These are phyloP conservation scores for Trichogramma evanescens DNA, from an alignment of 2,888 invertebrate species.

Conservation along the genomic window DNA sequence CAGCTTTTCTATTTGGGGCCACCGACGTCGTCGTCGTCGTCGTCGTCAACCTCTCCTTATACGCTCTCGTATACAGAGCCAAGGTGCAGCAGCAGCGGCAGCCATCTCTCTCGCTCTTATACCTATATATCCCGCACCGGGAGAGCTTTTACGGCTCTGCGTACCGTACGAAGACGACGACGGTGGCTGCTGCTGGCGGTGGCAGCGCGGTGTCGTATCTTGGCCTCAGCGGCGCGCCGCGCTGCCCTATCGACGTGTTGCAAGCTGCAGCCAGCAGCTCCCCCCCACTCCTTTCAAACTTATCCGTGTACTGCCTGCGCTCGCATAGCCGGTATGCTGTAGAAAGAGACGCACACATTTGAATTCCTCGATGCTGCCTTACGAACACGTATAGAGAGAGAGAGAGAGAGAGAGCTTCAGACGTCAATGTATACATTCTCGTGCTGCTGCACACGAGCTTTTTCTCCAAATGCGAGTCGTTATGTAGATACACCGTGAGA, in stretches of 20 bases:
- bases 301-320: not conserved
- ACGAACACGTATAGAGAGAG: too few relatives aligned
- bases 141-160: conserved; percentile 42
- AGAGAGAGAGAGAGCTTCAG: too few relatives aligned
- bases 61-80: not conserved
- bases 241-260: conserved; percentile 48
- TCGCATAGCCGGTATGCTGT: not conserved
- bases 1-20: too few relatives aligned
- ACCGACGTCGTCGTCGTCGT: not conserved
- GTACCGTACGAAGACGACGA: conserved; percentile 6
- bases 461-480: too few relatives aligned
- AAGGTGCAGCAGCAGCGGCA: conserved; percentile 25
- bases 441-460: too few relatives aligned
- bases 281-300: conserved; percentile 7
- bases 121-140: not conserved
- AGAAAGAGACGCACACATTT: conserved; percentile 4
- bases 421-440: too few relatives aligned
- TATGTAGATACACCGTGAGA: too few relatives aligned
- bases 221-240: conserved; percentile 48
- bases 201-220: conserved; percentile 47
- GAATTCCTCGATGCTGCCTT: not conserved
- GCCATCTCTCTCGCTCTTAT: conserved; percentile 19
- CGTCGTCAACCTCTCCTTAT: conserved; percentile 24
- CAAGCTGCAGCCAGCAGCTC: conserved; percentile 15
- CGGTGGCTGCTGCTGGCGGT: conserved; percentile 29